phyloP scores from a whole-genome alignment of 1,140 invertebrate genomes.

The Tenebrio molitor region DNA sequence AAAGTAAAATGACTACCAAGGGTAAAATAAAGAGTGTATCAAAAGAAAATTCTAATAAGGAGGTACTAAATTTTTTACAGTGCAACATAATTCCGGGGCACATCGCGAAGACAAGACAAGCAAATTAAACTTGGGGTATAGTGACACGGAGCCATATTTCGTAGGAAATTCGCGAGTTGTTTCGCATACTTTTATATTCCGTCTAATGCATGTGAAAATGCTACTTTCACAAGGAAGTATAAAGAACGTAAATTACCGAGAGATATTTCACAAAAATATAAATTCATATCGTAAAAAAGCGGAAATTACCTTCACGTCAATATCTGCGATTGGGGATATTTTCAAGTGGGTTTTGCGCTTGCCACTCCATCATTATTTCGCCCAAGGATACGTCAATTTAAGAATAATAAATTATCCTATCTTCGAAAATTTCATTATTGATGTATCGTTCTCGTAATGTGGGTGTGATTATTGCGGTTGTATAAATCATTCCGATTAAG shows the following conservation, averaged over 20 bases:
- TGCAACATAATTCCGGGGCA: constrained; percentile 7
- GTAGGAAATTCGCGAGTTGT: not conserved
- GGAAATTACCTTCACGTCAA: constrained; percentile 29
- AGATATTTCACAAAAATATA: constrained; percentile 24
- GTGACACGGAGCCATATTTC: not conserved
- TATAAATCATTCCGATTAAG: constrained; percentile 10
- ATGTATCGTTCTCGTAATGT: not conserved
- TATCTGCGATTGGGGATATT: constrained; percentile 27
- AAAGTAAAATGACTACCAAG: constrained; percentile 43
- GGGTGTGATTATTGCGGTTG: not conserved
- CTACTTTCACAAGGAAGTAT: constrained; percentile 14
- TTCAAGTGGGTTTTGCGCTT: constrained; percentile 1
- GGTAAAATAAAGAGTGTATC: constrained; percentile 41
- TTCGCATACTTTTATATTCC: no score
- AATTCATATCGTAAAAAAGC: constrained; percentile 21
- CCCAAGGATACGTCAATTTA: not conserved
- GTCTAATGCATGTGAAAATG: not conserved
- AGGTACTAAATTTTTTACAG: constrained; percentile 18
- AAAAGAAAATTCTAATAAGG: constrained; percentile 44
- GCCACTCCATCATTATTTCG: constrained; percentile 27
- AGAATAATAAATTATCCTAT: constrained; percentile 31
- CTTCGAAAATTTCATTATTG: constrained; percentile 12
- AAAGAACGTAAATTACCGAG: not conserved
- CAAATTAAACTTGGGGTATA: constrained; percentile 8
- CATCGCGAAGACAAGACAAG: constrained; percentile 11